Percentiles rank a stretch among this genome's conserved stretches.
Evolutionary conservation across 2,113 vertebrate species (phyloP).

Genomic region (Gadus macrocephalus): DNA sequence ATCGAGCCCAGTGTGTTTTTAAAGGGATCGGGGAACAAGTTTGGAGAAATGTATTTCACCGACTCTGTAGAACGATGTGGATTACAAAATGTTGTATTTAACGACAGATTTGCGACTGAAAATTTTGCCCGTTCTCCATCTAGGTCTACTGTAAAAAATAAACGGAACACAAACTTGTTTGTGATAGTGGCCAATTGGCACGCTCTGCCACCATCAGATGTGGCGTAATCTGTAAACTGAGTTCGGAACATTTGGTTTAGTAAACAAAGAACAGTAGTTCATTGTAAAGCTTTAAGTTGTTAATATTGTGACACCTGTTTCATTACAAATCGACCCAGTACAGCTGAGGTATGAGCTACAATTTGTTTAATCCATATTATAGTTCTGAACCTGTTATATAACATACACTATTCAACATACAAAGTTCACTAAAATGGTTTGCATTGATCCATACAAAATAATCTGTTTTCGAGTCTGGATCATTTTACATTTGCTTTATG

Average conservation of each 20-base stretch:
- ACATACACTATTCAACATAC: not conserved
- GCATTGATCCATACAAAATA: too few species aligned
- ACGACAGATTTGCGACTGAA: too few species aligned
- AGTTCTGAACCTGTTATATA: slow-evolving; percentile 54
- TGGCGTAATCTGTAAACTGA: slow-evolving; percentile 27
- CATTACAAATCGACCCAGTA: not conserved
- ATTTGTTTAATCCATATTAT: not conserved
- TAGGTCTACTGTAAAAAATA: too few species aligned
- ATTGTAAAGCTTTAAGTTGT: not conserved
- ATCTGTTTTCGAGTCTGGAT: too few species aligned
- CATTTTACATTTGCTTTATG: not conserved
- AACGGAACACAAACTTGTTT: slow-evolving; percentile 20
- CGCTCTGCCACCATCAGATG: slow-evolving; percentile 14
- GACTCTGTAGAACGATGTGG: too few species aligned
- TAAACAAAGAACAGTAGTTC: not conserved
- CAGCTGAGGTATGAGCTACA: not conserved
- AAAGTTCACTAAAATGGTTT: not conserved
- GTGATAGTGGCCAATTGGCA: slow-evolving; percentile 28
- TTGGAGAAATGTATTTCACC: slow-evolving; percentile 28
- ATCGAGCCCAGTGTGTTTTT: slow-evolving; percentile 44
- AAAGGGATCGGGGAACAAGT: slow-evolving; percentile 41
- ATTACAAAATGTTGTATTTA: too few species aligned
- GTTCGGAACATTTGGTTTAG: slow-evolving; percentile 19
- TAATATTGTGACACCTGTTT: not conserved
- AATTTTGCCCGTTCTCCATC: too few species aligned